Conservation (phyloP, 2,797 vertebrate genomes). For the Halcyon leucocephala region DNA sequence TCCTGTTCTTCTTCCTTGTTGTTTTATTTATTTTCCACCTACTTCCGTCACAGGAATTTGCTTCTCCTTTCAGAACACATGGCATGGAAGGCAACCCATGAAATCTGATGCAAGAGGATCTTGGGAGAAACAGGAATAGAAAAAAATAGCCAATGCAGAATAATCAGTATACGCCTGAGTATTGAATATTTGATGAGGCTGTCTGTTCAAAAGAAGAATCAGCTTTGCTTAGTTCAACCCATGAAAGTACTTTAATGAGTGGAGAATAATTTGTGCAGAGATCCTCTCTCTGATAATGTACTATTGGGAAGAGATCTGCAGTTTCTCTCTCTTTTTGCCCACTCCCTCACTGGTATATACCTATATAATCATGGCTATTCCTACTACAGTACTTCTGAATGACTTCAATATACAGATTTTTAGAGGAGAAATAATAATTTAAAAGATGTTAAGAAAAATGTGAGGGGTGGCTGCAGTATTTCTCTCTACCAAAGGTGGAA, state of each 20-base stretch:
- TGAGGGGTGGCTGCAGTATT: neutral
- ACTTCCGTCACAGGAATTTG: neutral
- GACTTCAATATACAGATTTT: neutral
- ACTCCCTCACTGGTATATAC: neutral
- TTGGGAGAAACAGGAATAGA: neutral
- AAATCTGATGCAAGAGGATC: neutral
- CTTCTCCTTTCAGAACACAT: neutral
- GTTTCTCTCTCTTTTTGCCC: neutral
- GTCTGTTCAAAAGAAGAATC: slow-evolving; percentile 42
- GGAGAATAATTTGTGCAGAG: slow-evolving; percentile 35
- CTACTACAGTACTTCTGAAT: neutral
- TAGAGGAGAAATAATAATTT: neutral
- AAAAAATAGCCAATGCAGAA: neutral
- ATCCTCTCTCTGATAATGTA: neutral
- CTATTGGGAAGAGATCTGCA: neutral
- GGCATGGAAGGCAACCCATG: neutral
- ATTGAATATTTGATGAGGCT: slow-evolving; percentile 35
- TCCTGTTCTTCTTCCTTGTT: neutral
- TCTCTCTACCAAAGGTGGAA: neutral
- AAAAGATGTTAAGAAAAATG: neutral
- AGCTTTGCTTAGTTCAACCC: slow-evolving; percentile 29
- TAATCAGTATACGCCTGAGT: neutral
- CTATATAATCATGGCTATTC: neutral
- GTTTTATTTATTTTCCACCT: neutral
- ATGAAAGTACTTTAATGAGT: slow-evolving; percentile 30